These are phyloP conservation scores for Petrophora chlorosata DNA, from an alignment of 2,888 invertebrate genomes.

Conservation along the genomic window DNA sequence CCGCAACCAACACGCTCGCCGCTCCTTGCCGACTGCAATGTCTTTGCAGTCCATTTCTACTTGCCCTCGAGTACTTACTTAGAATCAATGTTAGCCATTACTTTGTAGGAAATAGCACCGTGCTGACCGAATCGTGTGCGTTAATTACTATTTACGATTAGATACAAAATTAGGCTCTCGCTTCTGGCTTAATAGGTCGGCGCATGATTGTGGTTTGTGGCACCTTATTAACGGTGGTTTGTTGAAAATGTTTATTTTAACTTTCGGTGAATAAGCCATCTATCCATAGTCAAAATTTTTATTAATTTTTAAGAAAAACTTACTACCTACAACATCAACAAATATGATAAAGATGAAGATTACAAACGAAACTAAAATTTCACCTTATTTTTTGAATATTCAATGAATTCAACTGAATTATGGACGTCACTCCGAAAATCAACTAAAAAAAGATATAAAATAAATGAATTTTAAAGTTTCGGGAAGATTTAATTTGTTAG, in stretches of 20 bases:
- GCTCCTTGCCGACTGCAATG: conserved; percentile 26
- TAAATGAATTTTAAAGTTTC: conserved; percentile 42
- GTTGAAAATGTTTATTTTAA: no score
- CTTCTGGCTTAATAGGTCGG: background rate
- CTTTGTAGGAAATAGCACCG: conserved; percentile 30
- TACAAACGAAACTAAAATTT: background rate
- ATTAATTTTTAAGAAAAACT: no score
- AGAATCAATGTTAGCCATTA: conserved; percentile 29
- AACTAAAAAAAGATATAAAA: no score
- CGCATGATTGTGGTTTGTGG: no score
- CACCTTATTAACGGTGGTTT: no score
- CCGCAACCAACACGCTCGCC: conserved; percentile 46
- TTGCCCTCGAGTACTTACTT: conserved; percentile 27
- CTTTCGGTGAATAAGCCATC: no score
- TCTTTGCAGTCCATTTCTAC: conserved; percentile 41
- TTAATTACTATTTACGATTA: conserved; percentile 12
- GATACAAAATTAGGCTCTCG: conserved; percentile 4
- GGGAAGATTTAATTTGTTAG: conserved; percentile 43
- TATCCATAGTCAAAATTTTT: no score
- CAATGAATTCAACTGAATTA: background rate
- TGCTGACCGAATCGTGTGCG: conserved; percentile 21
- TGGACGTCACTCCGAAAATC: conserved; percentile 21
- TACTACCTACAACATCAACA: no score
- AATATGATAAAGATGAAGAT: no score
- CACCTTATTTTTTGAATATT: background rate